These are phyloP conservation scores for Myotis brandtii DNA, from an alignment of 2,113 vertebrate genomes.

Conservation along the genomic window DNA sequence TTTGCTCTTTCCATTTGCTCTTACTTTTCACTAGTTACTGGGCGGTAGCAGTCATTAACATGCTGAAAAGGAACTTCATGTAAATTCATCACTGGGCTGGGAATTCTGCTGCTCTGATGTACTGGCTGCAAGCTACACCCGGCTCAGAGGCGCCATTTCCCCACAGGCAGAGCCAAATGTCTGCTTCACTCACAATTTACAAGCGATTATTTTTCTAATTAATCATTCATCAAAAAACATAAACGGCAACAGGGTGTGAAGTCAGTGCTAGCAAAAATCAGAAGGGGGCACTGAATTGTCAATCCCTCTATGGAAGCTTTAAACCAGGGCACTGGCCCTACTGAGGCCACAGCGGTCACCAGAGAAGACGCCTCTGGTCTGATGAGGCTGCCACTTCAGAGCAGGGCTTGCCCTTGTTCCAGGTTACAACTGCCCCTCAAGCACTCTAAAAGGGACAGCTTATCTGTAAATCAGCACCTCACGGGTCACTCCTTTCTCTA, in stretches of 20 bases:
- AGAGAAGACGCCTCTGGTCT: background rate
- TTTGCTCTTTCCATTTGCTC: constrained; percentile 87
- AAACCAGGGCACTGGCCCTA: background rate
- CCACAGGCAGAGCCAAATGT: constrained; percentile 88
- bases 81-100: constrained; percentile 87
- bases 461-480: background rate
- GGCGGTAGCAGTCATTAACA: constrained; percentile 85
- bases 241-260: constrained; percentile 85
- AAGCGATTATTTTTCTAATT: constrained; percentile 92
- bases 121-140: constrained; percentile 77
- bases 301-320: constrained; percentile 56
- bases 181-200: constrained; percentile 88
- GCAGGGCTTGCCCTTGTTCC: background rate
- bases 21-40: constrained; percentile 86
- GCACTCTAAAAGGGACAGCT: background rate
- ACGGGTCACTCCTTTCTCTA: background rate
- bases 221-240: constrained; percentile 91
- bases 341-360: background rate
- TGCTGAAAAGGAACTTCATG: constrained; percentile 86
- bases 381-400: background rate
- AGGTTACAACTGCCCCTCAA: background rate
- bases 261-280: constrained; percentile 69
- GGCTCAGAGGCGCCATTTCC: constrained; percentile 84
- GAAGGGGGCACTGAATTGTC: constrained; percentile 86
- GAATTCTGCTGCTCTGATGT: constrained; percentile 83